phyloP scores from a whole-genome alignment of 2,888 invertebrate genomes.

The Zeuzera pyrina region DNA sequence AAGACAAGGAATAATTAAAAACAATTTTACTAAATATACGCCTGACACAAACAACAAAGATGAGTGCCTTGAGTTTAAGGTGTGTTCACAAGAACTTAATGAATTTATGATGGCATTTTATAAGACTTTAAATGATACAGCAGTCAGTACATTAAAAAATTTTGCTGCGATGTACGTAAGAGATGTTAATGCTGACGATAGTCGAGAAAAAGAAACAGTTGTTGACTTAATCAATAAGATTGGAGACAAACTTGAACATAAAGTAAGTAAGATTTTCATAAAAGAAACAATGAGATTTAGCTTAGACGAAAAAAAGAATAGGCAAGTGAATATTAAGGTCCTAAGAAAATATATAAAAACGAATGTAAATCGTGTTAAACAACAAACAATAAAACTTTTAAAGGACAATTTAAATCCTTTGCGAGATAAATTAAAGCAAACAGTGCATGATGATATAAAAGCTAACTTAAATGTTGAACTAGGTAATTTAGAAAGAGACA shows the following conservation, averaged over 20 bases:
- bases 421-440: slow-evolving; percentile 17
- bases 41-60: too few species aligned
- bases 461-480: slow-evolving; percentile 37
- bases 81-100: slow-evolving; percentile 41
- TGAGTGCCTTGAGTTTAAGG: slow-evolving; percentile 25
- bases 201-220: slow-evolving; percentile 23
- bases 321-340: slow-evolving; percentile 23
- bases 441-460: slow-evolving; percentile 29
- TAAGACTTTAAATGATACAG: slow-evolving; percentile 32
- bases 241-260: slow-evolving; percentile 17
- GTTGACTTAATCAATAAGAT: slow-evolving; percentile 21
- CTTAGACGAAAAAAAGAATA: slow-evolving; percentile 26
- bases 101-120: slow-evolving; percentile 34
- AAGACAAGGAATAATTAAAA: slow-evolving; percentile 1
- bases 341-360: slow-evolving; percentile 25
- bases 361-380: slow-evolving; percentile 20
- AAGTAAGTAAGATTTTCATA: slow-evolving; percentile 24
- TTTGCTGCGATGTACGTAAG: slow-evolving; percentile 44
- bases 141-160: slow-evolving; percentile 30
- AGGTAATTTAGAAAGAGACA: slow-evolving; percentile 26
- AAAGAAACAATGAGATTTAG: slow-evolving; percentile 23
- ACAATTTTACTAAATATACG: too few species aligned
- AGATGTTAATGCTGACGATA: slow-evolving; percentile 29
- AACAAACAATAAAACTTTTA: slow-evolving; percentile 16
- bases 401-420: slow-evolving; percentile 17